Conservation (phyloP, 2,888 invertebrate genomes). For the Idaea straminata region DNA sequence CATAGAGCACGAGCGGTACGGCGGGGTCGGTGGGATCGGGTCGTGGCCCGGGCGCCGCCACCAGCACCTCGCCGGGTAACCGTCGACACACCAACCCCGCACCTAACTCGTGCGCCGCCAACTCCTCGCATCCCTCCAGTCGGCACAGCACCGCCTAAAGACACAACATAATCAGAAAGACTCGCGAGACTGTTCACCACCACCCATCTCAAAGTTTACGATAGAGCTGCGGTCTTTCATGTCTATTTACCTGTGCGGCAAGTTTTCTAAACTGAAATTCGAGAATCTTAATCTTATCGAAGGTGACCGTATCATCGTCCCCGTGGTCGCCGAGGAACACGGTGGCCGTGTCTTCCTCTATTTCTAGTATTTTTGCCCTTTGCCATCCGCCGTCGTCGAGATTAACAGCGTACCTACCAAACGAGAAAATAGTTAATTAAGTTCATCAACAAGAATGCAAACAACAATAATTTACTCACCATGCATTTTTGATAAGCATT, state of each 20-base stretch:
- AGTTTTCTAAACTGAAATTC: conserved; percentile 82
- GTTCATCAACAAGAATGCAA: not conserved
- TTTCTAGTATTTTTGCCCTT: conserved; percentile 79
- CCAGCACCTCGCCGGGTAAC: conserved; percentile 77
- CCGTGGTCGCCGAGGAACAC: conserved; percentile 89
- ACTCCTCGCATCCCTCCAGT: conserved; percentile 85
- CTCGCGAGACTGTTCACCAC: not conserved
- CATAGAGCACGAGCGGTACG: conserved; percentile 81
- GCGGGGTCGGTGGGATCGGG: conserved; percentile 69
- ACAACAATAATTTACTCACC: conserved; percentile 45
- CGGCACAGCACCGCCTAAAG: conserved; percentile 84
- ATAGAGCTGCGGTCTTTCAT: too few species aligned
- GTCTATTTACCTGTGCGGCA: conserved; percentile 82
- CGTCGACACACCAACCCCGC: conserved; percentile 53
- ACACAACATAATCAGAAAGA: not conserved
- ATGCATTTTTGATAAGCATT: conserved; percentile 67
- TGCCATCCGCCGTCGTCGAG: conserved; percentile 72
- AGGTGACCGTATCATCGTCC: conserved; percentile 81
- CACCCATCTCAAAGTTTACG: conserved; percentile 5
- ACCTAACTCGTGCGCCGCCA: conserved; percentile 57
- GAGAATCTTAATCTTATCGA: conserved; percentile 79
- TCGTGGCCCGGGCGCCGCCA: conserved; percentile 74
- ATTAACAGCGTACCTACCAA: conserved; percentile 67
- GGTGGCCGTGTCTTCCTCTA: conserved; percentile 67
- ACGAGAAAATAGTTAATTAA: not conserved